phyloP scores from a whole-genome alignment of 2,797 vertebrate species.

The Tolypeutes matacus region DNA sequence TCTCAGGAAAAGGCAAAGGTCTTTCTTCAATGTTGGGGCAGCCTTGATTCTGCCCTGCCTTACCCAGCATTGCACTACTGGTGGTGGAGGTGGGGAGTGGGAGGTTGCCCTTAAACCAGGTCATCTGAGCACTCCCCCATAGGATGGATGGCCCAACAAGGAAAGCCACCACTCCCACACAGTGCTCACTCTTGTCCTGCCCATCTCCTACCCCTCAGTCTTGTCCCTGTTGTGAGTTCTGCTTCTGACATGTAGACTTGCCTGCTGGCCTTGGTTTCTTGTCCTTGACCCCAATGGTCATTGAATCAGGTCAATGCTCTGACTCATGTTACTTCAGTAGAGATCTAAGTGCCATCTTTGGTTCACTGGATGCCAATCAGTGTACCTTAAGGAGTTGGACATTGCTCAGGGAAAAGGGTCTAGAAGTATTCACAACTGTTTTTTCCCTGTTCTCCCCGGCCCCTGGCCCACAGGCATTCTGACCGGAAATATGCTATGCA shows the following conservation, averaged over 20 bases:
- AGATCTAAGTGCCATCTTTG: neutral
- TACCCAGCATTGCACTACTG: neutral
- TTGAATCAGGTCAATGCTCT: neutral
- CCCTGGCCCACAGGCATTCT: neutral
- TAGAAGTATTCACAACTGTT: conserved; percentile 15
- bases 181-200: neutral
- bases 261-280: neutral
- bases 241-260: neutral
- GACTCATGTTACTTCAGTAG: neutral
- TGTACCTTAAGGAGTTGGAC: neutral
- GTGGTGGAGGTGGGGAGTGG: neutral
- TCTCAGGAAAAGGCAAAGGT: conserved; percentile 22
- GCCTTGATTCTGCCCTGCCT: neutral
- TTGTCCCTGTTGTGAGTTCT: conserved; percentile 12
- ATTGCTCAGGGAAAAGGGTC: neutral
- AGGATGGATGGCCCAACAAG: neutral
- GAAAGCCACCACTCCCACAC: conserved; percentile 8
- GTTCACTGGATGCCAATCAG: neutral
- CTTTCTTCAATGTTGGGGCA: conserved; percentile 36
- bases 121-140: neutral
- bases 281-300: neutral
- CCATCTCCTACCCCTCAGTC: neutral
- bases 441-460: neutral
- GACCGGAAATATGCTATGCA: neutral
- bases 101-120: neutral